phyloP scores from a whole-genome alignment of 1,140 invertebrate species.

The Conus betulinus region DNA sequence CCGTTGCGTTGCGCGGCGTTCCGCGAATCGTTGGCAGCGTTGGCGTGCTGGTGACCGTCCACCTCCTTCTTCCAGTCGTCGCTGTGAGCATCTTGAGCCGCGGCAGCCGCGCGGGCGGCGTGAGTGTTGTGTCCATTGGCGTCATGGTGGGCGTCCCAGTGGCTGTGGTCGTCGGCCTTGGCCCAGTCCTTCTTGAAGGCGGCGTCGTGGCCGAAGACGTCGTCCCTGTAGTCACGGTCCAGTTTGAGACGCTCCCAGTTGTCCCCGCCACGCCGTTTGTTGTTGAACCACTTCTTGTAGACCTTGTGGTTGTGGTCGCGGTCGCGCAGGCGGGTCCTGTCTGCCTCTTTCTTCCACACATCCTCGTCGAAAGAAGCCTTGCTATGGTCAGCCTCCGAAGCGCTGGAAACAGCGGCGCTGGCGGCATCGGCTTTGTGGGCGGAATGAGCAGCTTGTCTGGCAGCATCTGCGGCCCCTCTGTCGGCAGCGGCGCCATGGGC shows the following conservation, averaged over 20 bases:
- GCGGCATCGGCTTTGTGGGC: slow-evolving; percentile 6
- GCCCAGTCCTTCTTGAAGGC: slow-evolving; percentile 30
- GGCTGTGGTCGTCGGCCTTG: not conserved
- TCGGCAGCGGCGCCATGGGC: not conserved
- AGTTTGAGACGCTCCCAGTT: slow-evolving; percentile 40
- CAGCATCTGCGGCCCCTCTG: slow-evolving; percentile 10
- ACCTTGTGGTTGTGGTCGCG: slow-evolving; percentile 27
- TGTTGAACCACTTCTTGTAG: slow-evolving; percentile 35
- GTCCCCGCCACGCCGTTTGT: slow-evolving; percentile 32
- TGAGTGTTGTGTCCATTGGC: slow-evolving; percentile 22
- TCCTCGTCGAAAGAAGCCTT: slow-evolving; percentile 30
- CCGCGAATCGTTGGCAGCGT: not conserved
- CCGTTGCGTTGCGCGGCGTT: not conserved
- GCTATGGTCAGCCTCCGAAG: slow-evolving; percentile 1
- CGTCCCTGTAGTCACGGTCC: slow-evolving; percentile 32
- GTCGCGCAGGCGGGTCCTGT: slow-evolving; percentile 17
- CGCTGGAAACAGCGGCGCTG: slow-evolving; percentile 10
- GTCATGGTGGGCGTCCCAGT: slow-evolving; percentile 7
- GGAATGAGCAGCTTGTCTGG: slow-evolving; percentile 12
- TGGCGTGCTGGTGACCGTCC: slow-evolving; percentile 4
- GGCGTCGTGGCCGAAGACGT: slow-evolving; percentile 34
- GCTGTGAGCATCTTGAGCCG: not conserved
- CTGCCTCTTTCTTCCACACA: slow-evolving; percentile 20
- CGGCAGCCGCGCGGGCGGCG: slow-evolving; percentile 10
- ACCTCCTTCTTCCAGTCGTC: slow-evolving; percentile 29